These are phyloP conservation scores for Troides helena DNA, from an alignment of 2,888 invertebrate genomes.

Conservation along the genomic window DNA sequence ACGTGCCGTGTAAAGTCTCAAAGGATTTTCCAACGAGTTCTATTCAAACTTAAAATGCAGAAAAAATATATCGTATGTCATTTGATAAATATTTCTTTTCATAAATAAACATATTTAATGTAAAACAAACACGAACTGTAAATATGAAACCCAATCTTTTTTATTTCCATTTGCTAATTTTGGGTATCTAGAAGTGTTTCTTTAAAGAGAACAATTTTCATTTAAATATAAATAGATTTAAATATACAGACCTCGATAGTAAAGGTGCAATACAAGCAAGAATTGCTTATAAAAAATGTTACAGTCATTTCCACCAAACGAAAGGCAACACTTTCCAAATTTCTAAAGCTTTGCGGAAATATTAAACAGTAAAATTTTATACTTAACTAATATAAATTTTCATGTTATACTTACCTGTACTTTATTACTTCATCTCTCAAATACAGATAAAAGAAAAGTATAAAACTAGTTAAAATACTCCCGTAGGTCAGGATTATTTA, in stretches of 20 bases:
- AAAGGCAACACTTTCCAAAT: background rate
- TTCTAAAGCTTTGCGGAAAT: background rate
- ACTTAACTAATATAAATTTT: background rate
- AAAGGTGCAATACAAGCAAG: background rate
- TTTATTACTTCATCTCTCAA: background rate
- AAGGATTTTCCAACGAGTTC: conserved; percentile 7
- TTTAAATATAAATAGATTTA: background rate
- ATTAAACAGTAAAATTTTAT: background rate
- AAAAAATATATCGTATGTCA: background rate
- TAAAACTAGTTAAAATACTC: background rate
- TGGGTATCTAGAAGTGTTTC: too few species aligned
- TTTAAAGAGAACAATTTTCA: background rate
- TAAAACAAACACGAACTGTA: too few species aligned
- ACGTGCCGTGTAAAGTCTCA: conserved; percentile 19
- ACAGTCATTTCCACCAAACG: background rate
- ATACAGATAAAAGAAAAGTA: background rate
- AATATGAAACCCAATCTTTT: too few species aligned
- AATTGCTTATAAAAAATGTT: background rate
- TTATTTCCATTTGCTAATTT: too few species aligned
- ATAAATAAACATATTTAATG: background rate
- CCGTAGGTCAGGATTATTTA: background rate
- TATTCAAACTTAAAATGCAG: conserved; percentile 2
- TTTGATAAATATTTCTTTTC: background rate
- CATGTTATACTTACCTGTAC: background rate
- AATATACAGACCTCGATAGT: background rate